Percentiles rank a stretch among this genome's conserved stretches.
These are phyloP conservation scores for Lepidocolaptes lacrymiger DNA, from an alignment of 2,797 vertebrate genomes.

Conservation along the genomic window DNA sequence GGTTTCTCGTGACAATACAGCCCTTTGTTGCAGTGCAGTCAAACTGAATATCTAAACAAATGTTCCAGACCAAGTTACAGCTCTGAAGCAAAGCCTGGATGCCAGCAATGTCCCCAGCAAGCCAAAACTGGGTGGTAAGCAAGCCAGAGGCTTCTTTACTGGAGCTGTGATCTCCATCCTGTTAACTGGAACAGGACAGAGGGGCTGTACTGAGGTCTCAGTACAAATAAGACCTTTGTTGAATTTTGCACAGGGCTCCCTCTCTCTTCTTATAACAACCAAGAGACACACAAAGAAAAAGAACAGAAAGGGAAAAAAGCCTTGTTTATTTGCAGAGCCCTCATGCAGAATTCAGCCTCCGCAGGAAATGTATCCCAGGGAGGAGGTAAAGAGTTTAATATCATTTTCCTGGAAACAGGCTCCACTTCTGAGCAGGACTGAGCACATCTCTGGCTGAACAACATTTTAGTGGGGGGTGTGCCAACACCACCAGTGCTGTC, in stretches of 20 bases:
- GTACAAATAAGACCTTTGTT: constrained; percentile 68
- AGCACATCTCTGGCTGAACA: not conserved
- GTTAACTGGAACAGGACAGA: constrained; percentile 66
- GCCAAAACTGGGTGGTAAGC: constrained; percentile 55
- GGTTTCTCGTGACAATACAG: constrained; percentile 48
- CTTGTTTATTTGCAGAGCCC: constrained; percentile 65
- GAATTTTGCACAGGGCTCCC: constrained; percentile 42
- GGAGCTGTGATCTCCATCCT: constrained; percentile 61
- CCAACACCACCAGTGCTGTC: not conserved
- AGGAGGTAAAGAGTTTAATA: constrained; percentile 46
- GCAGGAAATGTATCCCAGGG: constrained; percentile 47
- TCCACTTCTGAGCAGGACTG: not conserved
- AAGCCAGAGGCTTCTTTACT: constrained; percentile 65
- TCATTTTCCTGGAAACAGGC: not conserved
- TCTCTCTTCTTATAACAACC: constrained; percentile 54
- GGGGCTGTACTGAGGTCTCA: constrained; percentile 47
- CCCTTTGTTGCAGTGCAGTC: constrained; percentile 65
- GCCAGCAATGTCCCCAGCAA: constrained; percentile 54
- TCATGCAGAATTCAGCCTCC: constrained; percentile 48
- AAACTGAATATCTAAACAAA: constrained; percentile 67
- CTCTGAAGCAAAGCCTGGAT: constrained; percentile 52
- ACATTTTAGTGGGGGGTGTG: not conserved
- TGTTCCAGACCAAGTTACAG: constrained; percentile 60
- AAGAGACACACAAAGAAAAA: not conserved
- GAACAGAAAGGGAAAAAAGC: constrained; percentile 1